phyloP scores from a whole-genome alignment of 92 coral and sea anemone species.

The Heteractis magnifica region DNA sequence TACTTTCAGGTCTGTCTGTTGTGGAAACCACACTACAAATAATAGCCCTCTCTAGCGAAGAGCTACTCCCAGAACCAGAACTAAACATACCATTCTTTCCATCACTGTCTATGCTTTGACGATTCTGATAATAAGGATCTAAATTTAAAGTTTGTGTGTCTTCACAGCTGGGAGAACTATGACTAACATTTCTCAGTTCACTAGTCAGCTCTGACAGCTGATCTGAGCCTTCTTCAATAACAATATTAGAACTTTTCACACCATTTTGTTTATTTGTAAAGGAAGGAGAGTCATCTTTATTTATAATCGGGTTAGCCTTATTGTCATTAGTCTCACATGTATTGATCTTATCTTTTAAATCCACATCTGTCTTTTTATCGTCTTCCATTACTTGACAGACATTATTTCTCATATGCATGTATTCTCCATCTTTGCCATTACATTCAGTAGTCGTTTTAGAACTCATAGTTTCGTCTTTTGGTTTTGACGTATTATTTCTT shows the following conservation, averaged over 20 bases:
- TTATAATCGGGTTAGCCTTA: neutral
- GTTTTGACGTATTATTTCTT: neutral
- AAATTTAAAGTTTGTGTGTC: neutral
- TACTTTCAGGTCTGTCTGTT: constrained; percentile 23
- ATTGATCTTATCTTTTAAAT: constrained; percentile 35
- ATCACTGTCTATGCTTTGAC: constrained; percentile 19
- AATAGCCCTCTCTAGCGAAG: neutral
- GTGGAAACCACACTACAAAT: neutral
- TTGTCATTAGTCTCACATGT: constrained; percentile 25
- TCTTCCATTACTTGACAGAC: constrained; percentile 15
- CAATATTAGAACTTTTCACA: constrained; percentile 4
- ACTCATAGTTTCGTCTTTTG: neutral
- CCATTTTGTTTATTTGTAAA: constrained; percentile 15
- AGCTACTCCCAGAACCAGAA: neutral
- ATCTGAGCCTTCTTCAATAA: neutral
- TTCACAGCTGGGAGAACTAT: neutral
- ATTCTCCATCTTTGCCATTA: constrained; percentile 47
- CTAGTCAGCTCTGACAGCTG: neutral
- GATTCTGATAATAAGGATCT: constrained; percentile 35
- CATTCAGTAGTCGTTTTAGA: constrained; percentile 11
- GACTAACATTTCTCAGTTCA: constrained; percentile 8
- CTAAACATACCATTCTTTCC: neutral
- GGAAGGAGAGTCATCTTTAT: constrained; percentile 9
- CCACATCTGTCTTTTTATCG: neutral
- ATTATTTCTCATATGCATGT: constrained; percentile 64